phyloP scores from a whole-genome alignment of 35 echinoderm and acorn worm species.

The Heliocidaris erythrogramma region DNA sequence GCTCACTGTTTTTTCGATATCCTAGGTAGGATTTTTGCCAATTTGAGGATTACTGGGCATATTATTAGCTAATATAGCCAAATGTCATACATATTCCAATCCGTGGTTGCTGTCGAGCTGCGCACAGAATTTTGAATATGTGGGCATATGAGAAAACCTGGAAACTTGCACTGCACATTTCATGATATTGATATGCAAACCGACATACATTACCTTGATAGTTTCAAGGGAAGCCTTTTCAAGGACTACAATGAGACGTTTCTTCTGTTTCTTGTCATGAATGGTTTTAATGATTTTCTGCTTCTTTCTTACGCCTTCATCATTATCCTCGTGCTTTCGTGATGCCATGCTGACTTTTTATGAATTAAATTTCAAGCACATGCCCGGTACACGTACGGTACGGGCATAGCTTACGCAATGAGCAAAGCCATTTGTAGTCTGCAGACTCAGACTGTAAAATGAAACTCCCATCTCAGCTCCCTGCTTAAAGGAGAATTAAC shows the following conservation, averaged over 20 bases:
- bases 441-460: too few species aligned
- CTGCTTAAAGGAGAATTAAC: too few species aligned
- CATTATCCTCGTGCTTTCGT: slow-evolving; percentile 45
- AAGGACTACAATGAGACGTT: slow-evolving; percentile 75
- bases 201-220: slow-evolving; percentile 59
- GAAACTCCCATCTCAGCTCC: too few species aligned
- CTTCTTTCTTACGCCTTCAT: slow-evolving; percentile 53
- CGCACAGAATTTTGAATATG: not conserved
- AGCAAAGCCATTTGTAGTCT: too few species aligned
- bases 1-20: too few species aligned
- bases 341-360: slow-evolving; percentile 47
- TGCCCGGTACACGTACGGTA: too few species aligned
- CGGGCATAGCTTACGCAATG: too few species aligned
- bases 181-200: not conserved
- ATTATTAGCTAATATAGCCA: too few species aligned
- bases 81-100: too few species aligned
- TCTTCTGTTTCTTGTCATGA: slow-evolving; percentile 66
- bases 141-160: not conserved
- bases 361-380: too few species aligned
- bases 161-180: not conserved
- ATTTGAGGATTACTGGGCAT: too few species aligned
- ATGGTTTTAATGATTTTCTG: slow-evolving; percentile 74
- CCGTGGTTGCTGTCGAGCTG: not conserved
- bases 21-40: too few species aligned
- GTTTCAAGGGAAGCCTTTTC: slow-evolving; percentile 80